Evolutionary conservation across 2,888 invertebrate genomes (phyloP).

Genomic region (Campoletis raptor): DNA sequence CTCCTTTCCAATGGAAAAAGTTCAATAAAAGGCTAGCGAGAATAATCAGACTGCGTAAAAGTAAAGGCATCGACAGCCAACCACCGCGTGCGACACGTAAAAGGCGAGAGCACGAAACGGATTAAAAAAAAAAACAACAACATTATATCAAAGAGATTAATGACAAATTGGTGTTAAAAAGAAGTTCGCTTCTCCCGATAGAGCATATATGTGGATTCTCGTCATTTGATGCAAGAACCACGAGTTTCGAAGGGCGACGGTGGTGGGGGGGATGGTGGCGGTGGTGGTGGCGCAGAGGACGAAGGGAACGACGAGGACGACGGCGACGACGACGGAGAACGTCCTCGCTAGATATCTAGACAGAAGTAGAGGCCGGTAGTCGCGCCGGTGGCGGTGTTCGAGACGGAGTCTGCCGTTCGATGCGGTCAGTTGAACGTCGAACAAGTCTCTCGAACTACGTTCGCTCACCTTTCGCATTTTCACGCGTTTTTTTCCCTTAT

Average conservation of each 20-base stretch:
- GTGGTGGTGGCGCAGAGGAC: constrained; percentile 26
- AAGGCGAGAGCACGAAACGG: not conserved
- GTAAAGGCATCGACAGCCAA: not conserved
- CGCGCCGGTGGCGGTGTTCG: constrained; percentile 58
- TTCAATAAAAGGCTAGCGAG: not conserved
- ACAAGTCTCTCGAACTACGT: not conserved
- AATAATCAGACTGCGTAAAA: not conserved
- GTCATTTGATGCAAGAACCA: constrained; percentile 64
- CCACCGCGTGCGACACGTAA: not conserved
- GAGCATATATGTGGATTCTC: constrained; percentile 59
- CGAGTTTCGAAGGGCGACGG: constrained; percentile 59
- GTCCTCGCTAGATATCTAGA: constrained; percentile 44
- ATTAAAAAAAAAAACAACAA: constrained; percentile 3
- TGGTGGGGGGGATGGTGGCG: constrained; percentile 44
- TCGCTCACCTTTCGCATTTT: not conserved
- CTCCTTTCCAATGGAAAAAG: not conserved
- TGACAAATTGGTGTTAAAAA: constrained; percentile 27
- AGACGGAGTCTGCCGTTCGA: constrained; percentile 26
- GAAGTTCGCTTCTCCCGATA: constrained; percentile 39
- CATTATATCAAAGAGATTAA: not conserved
- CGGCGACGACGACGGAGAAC: constrained; percentile 44
- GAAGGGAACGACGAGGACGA: constrained; percentile 41
- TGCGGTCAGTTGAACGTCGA: not conserved
- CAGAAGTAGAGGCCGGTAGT: constrained; percentile 40
- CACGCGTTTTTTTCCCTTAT: not conserved